Evolutionary conservation across 1,140 invertebrate species (phyloP).

Genomic region (Contarinia nasturtii): DNA sequence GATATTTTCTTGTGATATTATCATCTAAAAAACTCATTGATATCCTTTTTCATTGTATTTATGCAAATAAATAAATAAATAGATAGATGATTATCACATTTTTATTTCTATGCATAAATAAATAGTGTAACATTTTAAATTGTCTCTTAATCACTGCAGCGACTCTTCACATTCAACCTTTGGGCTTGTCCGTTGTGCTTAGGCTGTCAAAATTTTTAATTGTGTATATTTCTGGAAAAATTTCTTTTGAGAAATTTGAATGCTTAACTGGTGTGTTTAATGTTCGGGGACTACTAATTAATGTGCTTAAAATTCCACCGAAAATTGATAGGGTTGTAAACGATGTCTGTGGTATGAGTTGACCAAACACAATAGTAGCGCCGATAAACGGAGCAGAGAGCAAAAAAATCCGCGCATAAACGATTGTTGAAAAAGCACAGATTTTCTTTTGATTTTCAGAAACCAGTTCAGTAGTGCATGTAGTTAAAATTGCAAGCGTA

Average conservation of each 20-base stretch:
- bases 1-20: too few relatives aligned
- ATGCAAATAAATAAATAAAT: too few relatives aligned
- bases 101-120: too few relatives aligned
- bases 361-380: constrained; percentile 17
- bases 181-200: too few relatives aligned
- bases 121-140: too few relatives aligned
- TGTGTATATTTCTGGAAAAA: constrained; percentile 22
- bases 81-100: too few relatives aligned
- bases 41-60: too few relatives aligned
- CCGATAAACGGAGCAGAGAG: constrained; percentile 21
- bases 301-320: constrained; percentile 15
- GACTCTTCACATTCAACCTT: too few relatives aligned
- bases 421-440: constrained; percentile 19
- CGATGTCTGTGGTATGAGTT: constrained; percentile 18
- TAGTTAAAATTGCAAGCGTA: constrained; percentile 20
- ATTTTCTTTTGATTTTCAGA: constrained; percentile 18
- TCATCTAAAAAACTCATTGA: too few relatives aligned
- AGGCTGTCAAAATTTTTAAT: constrained; percentile 9
- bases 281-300: constrained; percentile 20
- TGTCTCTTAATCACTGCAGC: too few relatives aligned
- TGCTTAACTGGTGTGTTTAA: constrained; percentile 8
- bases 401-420: constrained; percentile 22
- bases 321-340: constrained; percentile 17
- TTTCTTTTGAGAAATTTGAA: constrained; percentile 22
- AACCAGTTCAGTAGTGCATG: constrained; percentile 21